These are phyloP conservation scores for Gambelia wislizenii DNA, from an alignment of 2,797 vertebrate species.

Conservation along the genomic window DNA sequence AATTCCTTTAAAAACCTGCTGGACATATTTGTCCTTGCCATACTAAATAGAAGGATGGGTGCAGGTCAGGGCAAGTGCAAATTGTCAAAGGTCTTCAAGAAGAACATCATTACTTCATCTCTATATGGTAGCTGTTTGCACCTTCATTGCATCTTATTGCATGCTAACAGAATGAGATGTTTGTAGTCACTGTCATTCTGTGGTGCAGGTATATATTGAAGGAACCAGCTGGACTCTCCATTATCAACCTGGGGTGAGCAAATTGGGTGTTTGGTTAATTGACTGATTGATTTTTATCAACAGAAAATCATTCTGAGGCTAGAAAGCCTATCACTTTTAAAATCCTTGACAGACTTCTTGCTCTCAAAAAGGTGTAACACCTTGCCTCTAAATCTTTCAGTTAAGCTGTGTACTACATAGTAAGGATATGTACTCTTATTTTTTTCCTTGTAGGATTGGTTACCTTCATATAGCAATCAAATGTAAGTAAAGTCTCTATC, in stretches of 20 bases:
- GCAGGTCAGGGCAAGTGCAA: not conserved
- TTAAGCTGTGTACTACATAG: not conserved
- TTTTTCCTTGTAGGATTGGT: slow-evolving; percentile 85
- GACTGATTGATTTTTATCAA: not conserved
- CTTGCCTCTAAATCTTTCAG: not conserved
- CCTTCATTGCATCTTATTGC: not conserved
- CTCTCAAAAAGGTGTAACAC: not conserved
- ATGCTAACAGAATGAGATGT: not conserved
- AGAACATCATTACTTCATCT: not conserved
- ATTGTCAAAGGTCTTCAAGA: not conserved
- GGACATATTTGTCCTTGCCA: not conserved
- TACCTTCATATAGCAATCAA: slow-evolving; percentile 86
- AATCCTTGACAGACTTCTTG: not conserved
- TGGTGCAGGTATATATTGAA: too few species aligned
- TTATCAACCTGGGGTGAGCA: not conserved
- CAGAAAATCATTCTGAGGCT: too few species aligned
- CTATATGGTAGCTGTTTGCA: not conserved
- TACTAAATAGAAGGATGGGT: not conserved
- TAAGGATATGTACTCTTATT: not conserved
- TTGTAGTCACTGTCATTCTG: too few species aligned
- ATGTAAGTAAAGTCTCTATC: slow-evolving; percentile 84
- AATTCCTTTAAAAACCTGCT: not conserved
- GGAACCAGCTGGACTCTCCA: not conserved
- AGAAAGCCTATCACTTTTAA: not conserved
- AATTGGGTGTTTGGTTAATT: not conserved